Evolutionary conservation across 1,140 invertebrate species (phyloP), one percentile per base, ranked within the genome.

Genomic region (Drosophila jambulina): DNA sequence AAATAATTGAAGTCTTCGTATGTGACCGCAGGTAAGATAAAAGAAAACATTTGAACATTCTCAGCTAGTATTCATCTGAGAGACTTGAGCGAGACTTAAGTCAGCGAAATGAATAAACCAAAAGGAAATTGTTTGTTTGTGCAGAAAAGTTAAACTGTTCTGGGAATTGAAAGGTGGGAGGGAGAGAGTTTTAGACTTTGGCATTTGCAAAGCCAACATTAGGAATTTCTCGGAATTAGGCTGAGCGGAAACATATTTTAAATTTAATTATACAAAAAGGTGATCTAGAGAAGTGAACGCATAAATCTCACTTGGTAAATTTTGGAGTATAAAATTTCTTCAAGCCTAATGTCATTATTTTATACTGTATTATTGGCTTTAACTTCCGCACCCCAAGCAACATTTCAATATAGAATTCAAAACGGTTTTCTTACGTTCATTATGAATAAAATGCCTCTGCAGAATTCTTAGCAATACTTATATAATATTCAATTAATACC

Each of bases 1-100:
- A 64, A 80, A 78, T 87, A 88, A 87, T 87, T 83, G 84, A 70
- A 68, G 49, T 59, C 61, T 63, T 65, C 78, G 69, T 75, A 40
- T 49, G 49, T 57, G 60, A 76, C 74, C 60, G 45, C 74, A 76
- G 61, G 71, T 71, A 58, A 77, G 49, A 68, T 57, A 68, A 76
- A 65, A 59, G 59, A 43, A 65, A 70, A 38, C 48, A 68, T 68
- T 68, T 77, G 21, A 53, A 43, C 42, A 61, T 61, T 42, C 58
- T 56, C 40, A 19, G 45, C 34, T 46, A 29, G 23, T 40, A 54
- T 76, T 67, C 23, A 59, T 43, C 60, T 56, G 12, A 53, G 27
- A 40, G 25, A 36, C 32, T 51, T 15, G 3, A 29, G 21, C 17
- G 46, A 19, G 36, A 32, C 65, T 51, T 53, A 58, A 32, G 19